Base-by-base conservation (phyloP, 2,888 invertebrate genomes). In the Pristionchus maxplancki region DNA sequence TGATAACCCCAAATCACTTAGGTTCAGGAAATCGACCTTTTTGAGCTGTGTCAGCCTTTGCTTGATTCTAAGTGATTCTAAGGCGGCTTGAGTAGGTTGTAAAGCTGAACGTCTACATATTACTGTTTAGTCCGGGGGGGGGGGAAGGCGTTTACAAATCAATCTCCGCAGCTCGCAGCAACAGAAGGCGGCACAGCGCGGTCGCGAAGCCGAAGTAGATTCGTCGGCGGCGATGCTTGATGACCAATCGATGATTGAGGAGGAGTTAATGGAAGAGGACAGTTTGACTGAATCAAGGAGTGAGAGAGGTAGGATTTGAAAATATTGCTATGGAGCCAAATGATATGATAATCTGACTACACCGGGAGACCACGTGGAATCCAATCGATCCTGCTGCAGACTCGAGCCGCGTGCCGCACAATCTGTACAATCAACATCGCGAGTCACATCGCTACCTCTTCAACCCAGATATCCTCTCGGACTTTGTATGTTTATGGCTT, bases 401-500 rank as follows among this genome's bases (percentile, higher is more conserved):
- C 31, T 17, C 44, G 44, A n/a, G 28, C 11, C 50, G 50, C 44
- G 78, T 24, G n/a, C 78, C 74, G 15, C 82, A 82, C 50, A 48
- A 82, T 50, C 9, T 50, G 82, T 50, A 50, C 50, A 48, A 50
- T 17, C 48, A 50, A 1, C 82, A 48, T 20, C 82, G 82, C 82
- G 82, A 82, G 37, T 82, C 82, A 50, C 53, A 84, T n/a, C 84
- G 84, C 34, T 84, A 84, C 84, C 53, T 84, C 34, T 84, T 84
- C 84, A 84, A 84, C 15, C 84, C 84, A 1, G 84, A 84, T 11
- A 62, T 84, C 8, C 84, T 84, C 11, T 58, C 84, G 37, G 84
- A 84, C 62, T 84, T 84, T 62, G 84, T 84, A 62, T 62, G 84
- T n/a, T n/a, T n/a, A n/a, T n/a, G n/a, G n/a, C n/a, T n/a, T n/a